These are phyloP conservation scores for Drosophila burlai DNA, from an alignment of 1,140 invertebrate species.

Conservation along the genomic window DNA sequence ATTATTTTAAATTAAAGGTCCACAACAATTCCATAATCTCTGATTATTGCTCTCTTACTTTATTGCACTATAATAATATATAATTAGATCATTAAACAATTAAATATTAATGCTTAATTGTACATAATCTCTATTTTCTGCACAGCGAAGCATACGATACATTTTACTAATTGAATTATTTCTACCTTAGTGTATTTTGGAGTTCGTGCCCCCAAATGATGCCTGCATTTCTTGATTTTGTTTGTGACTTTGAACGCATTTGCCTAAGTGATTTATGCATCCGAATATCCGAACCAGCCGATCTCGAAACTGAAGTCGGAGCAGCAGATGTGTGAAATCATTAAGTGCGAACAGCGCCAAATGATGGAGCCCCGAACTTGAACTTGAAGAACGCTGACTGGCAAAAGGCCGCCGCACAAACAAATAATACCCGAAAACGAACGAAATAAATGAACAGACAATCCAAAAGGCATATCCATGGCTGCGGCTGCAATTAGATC, in stretches of 20 bases:
- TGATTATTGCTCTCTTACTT: neutral
- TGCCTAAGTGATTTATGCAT: slow-evolving; percentile 68
- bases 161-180: slow-evolving; percentile 1
- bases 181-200: slow-evolving; percentile 12
- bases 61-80: neutral
- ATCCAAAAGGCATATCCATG: slow-evolving; percentile 45
- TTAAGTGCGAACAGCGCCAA: slow-evolving; percentile 77
- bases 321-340: slow-evolving; percentile 62
- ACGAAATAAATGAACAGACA: slow-evolving; percentile 20
- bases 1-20: neutral
- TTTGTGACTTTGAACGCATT: slow-evolving; percentile 75
- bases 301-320: slow-evolving; percentile 30
- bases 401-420: slow-evolving; percentile 42
- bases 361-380: slow-evolving; percentile 64
- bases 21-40: too few species aligned
- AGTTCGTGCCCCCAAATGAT: neutral
- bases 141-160: neutral
- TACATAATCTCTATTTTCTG: neutral
- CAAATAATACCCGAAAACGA: slow-evolving; percentile 29
- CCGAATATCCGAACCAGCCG: slow-evolving; percentile 17
- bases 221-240: slow-evolving; percentile 30
- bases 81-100: neutral
- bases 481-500: slow-evolving; percentile 71
- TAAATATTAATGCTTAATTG: neutral
- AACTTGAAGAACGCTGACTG: slow-evolving; percentile 70